These are phyloP conservation scores for Oxyruncus cristatus DNA, from an alignment of 2,113 vertebrate genomes.

Conservation along the genomic window DNA sequence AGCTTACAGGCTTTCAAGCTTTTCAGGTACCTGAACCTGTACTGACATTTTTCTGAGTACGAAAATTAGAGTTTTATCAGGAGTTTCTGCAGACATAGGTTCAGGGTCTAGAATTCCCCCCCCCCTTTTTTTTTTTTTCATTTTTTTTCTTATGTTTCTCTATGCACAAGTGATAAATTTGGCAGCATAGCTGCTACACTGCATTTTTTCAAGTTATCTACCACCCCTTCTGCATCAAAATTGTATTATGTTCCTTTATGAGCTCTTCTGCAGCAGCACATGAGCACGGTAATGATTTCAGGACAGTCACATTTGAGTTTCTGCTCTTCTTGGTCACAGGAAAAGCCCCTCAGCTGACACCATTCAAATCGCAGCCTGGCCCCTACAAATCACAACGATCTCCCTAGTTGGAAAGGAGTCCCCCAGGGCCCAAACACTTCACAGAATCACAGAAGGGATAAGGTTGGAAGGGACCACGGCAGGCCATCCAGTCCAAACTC, in stretches of 20 bases:
- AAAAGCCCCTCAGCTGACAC: background rate
- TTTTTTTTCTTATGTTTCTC: background rate
- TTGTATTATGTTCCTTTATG: background rate
- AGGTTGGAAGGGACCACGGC: background rate
- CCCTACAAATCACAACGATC: background rate
- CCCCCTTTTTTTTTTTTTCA: too few relatives aligned
- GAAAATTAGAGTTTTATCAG: background rate
- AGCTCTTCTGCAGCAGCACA: background rate
- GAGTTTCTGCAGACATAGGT: background rate
- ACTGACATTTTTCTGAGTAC: background rate
- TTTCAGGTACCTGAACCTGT: background rate
- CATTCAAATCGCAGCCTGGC: background rate
- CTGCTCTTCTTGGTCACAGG: background rate
- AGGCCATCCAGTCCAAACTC: background rate
- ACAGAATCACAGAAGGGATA: background rate
- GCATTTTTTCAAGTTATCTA: background rate
- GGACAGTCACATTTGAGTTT: background rate
- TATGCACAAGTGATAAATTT: background rate
- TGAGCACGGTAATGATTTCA: fast-evolving
- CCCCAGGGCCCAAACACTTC: background rate
- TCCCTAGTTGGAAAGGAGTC: background rate
- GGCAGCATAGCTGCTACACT: background rate
- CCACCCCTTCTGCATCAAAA: background rate
- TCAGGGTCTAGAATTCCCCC: background rate
- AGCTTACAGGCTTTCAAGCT: background rate